Conservation (phyloP, 2,113 vertebrate species). For the Lampris incognitus region DNA sequence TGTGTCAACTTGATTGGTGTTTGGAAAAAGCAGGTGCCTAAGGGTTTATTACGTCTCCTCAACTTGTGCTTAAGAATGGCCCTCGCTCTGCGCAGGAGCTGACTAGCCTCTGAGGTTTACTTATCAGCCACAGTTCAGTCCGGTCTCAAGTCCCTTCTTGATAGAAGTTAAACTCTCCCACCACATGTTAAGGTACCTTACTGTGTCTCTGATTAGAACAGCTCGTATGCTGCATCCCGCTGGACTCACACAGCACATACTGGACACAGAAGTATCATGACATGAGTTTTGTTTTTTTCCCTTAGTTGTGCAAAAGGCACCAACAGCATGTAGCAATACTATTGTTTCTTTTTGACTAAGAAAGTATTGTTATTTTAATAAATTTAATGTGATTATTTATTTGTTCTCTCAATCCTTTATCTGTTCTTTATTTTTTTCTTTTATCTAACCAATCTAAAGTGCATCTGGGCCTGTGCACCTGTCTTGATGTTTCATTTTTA, state of each 20-base stretch:
- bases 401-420: neutral
- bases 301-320: neutral
- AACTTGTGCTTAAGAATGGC: neutral
- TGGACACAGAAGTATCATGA: neutral
- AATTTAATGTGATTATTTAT: neutral
- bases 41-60: conserved; percentile 7
- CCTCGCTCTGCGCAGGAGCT: neutral
- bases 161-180: neutral
- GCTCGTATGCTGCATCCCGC: neutral
- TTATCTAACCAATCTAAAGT: conserved; percentile 32
- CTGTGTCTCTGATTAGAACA: neutral
- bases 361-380: neutral
- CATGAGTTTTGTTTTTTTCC: neutral
- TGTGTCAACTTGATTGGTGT: neutral
- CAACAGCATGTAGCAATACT: neutral
- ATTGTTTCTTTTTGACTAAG: neutral
- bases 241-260: neutral
- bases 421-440: no score
- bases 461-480: conserved; percentile 12
- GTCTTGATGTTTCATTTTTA: conserved; percentile 32
- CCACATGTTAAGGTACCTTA: neutral
- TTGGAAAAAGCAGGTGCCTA: neutral
- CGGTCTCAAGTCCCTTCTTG: neutral
- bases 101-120: neutral
- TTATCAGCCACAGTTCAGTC: neutral